Conservation (phyloP, 1,140 invertebrate genomes). For the Octopus bimaculoides region DNA sequence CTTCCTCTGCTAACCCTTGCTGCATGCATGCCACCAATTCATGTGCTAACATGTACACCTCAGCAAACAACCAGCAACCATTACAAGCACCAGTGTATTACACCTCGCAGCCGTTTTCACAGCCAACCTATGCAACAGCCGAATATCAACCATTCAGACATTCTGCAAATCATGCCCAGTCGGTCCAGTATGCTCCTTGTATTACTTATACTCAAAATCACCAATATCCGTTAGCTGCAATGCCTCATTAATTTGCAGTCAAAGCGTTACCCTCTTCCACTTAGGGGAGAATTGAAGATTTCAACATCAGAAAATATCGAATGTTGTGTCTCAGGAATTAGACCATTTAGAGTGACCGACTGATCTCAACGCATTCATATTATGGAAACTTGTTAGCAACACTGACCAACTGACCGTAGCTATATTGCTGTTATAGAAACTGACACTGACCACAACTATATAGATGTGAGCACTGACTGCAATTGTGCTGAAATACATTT, state of each 20-base stretch:
- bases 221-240: neutral
- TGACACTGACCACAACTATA: too few species aligned
- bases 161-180: neutral
- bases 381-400: too few species aligned
- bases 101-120: neutral
- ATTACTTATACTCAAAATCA: constrained; percentile 1
- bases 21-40: neutral
- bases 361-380: too few species aligned
- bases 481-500: too few species aligned
- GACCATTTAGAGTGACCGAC: too few species aligned
- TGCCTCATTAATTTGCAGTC: neutral
- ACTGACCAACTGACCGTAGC: too few species aligned
- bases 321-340: too few species aligned
- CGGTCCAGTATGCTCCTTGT: neutral
- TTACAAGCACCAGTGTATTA: neutral
- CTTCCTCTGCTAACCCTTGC: neutral
- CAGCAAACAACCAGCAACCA: neutral
- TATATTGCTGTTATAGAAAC: too few species aligned
- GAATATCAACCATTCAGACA: neutral
- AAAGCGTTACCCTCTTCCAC: too few species aligned
- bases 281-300: too few species aligned
- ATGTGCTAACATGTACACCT: neutral
- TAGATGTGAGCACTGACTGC: too few species aligned
- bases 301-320: too few species aligned
- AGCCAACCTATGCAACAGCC: neutral